phyloP scores from a whole-genome alignment of 2,888 invertebrate genomes.

The Spodoptera littoralis region DNA sequence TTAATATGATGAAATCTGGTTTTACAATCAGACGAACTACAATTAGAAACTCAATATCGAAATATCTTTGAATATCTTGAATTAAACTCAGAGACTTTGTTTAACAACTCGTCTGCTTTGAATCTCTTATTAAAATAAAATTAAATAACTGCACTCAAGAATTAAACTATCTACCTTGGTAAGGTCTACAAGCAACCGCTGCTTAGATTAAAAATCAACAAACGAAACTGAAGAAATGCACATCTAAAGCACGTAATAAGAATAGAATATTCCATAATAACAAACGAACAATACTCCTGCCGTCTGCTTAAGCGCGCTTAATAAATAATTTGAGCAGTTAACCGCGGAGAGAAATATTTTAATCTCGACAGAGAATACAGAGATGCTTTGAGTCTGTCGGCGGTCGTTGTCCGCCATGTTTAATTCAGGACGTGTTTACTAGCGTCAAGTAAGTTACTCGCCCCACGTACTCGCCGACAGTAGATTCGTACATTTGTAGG shows the following conservation, averaged over 20 bases:
- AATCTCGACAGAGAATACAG: conserved; percentile 73
- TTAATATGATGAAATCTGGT: too few species aligned
- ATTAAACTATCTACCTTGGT: too few species aligned
- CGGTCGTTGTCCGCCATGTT: conserved; percentile 77
- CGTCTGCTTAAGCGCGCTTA: conserved; percentile 68
- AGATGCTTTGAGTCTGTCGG: conserved; percentile 74
- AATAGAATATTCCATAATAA: conserved; percentile 59
- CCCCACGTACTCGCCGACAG: conserved; percentile 48
- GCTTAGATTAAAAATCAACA: too few species aligned
- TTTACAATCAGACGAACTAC: too few species aligned
- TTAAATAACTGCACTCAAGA: too few species aligned
- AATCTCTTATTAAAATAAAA: too few species aligned
- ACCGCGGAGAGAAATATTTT: conserved; percentile 83
- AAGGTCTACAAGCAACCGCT: too few species aligned
- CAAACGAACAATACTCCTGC: conserved; percentile 62
- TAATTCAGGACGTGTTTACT: conserved; percentile 75
- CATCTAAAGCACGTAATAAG: conserved; percentile 10
- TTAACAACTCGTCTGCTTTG: too few species aligned
- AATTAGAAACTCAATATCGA: too few species aligned
- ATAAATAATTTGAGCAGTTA: conserved; percentile 83
- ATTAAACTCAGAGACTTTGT: too few species aligned
- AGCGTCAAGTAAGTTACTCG: conserved; percentile 65
- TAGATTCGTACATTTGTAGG: conserved; percentile 50
- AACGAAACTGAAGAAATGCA: too few species aligned
- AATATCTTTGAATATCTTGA: too few species aligned